Base-by-base conservation (phyloP, 2,113 vertebrate genomes). In the Corythornis vintsioides region DNA sequence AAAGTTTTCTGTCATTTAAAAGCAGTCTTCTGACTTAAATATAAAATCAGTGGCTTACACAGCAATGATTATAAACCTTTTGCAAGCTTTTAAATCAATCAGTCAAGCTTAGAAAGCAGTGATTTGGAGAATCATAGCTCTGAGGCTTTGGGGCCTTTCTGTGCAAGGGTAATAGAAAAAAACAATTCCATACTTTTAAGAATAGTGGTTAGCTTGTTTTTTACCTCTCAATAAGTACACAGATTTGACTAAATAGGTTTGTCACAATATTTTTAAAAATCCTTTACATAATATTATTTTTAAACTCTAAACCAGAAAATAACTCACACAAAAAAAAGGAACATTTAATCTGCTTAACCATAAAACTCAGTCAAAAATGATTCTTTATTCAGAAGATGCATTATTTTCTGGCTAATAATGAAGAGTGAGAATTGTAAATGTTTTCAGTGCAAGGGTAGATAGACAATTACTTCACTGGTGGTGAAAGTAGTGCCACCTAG, bases 61-160 rank as follows among this genome's bases (percentile, higher is more conserved):
- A 93, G 94, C 96, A 98, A 97, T 97, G 96, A 96, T 97, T 98
- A 97, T 96, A 97, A 98, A 97, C 97, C 97, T 97, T 96, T 96
- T 86, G 91, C 95, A 97, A 98, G 97, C 96, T 98, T 98, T 98
- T 97, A 97, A 97, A 97, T 97, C 97, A 97, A 97, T 98, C 97
- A 96, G 96, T 98, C 96, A 97, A 96, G 96, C 95, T 98, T 96
- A 97, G 93, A 97, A 97, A 92, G 96, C 93, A 95, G 90, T 97
- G 96, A 97, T 97, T 97, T 97, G 91, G 84, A 97, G 97, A 98
- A 97, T 97, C 97, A 96, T 84, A 88, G 91, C 95, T 97, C 87
- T 94, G 95, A 97, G 96, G 93, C 91, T 97, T 95, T 97, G 95
- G 96, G 91, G 94, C 29, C 89, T 95, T 94, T 93, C 92, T 97